Percentiles rank a stretch among this genome's conserved stretches.
Conservation (phyloP, 2,797 vertebrate genomes). For the Ficedula albicollis region DNA sequence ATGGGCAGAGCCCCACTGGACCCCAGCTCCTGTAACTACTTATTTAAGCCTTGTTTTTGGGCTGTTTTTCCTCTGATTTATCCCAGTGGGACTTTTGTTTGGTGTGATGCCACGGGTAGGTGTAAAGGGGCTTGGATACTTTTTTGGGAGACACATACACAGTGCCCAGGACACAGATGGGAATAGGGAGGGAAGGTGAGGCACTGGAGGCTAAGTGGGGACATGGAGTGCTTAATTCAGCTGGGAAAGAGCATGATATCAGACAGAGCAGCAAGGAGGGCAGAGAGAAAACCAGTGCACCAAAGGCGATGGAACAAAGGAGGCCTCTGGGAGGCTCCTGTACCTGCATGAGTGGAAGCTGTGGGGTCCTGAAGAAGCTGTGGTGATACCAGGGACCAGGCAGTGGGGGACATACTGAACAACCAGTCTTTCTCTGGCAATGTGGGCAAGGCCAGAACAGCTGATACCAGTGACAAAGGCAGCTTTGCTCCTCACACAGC, state of each 20-base stretch:
- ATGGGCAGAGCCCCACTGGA: accelerated
- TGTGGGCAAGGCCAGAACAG: accelerated
- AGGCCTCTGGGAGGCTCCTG: neutral
- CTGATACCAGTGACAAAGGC: neutral
- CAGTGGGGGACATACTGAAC: neutral
- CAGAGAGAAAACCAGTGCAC: neutral
- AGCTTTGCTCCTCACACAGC: neutral
- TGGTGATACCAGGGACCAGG: neutral
- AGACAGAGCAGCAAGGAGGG: neutral
- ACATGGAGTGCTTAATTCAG: neutral
- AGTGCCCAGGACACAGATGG: neutral
- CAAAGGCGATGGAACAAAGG: neutral
- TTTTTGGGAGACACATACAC: neutral
- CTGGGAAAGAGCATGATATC: accelerated
- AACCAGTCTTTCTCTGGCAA: neutral
- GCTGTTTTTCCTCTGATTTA: neutral
- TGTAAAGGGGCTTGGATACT: neutral
- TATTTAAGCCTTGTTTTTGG: neutral
- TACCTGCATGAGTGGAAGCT: neutral
- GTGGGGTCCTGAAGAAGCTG: neutral
- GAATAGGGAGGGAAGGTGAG: neutral
- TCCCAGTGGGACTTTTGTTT: neutral
- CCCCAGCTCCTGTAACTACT: neutral
- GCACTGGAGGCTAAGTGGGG: neutral
- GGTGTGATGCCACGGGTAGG: accelerated